These are phyloP conservation scores for Dasyprocta punctata DNA, from an alignment of 2,113 vertebrate species.

Conservation along the genomic window DNA sequence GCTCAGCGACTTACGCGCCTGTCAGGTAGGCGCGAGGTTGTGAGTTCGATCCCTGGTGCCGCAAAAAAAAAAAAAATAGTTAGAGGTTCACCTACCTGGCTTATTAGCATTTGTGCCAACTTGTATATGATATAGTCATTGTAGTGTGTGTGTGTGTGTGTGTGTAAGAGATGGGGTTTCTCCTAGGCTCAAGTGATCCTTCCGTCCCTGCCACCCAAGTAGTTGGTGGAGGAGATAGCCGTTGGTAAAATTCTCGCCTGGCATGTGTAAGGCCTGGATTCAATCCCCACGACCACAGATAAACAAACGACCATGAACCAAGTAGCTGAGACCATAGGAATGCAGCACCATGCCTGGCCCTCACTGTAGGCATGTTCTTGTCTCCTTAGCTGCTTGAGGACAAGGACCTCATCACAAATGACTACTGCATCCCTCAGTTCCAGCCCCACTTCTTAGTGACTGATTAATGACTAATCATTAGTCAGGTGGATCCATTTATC, in stretches of 20 bases:
- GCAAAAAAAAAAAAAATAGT: no score
- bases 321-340: neutral
- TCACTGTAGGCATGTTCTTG: neutral
- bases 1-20: no score
- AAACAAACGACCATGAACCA: neutral
- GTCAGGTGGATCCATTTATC: neutral
- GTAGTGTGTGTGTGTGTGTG: neutral
- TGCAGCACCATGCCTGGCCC: neutral
- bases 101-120: neutral
- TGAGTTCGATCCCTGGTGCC: no score
- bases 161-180: no score
- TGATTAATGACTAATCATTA: neutral
- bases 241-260: neutral
- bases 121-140: neutral
- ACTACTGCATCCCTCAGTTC: neutral
- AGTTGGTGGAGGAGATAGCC: neutral
- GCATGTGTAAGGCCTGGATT: neutral
- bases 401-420: neutral
- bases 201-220: neutral
- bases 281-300: neutral
- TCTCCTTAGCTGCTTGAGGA: neutral
- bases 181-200: neutral
- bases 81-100: neutral
- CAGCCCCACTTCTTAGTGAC: neutral
- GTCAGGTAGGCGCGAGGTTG: no score